Evolutionary conservation across 2,888 invertebrate species (phyloP).

Genomic region (Branchellion lobata): DNA sequence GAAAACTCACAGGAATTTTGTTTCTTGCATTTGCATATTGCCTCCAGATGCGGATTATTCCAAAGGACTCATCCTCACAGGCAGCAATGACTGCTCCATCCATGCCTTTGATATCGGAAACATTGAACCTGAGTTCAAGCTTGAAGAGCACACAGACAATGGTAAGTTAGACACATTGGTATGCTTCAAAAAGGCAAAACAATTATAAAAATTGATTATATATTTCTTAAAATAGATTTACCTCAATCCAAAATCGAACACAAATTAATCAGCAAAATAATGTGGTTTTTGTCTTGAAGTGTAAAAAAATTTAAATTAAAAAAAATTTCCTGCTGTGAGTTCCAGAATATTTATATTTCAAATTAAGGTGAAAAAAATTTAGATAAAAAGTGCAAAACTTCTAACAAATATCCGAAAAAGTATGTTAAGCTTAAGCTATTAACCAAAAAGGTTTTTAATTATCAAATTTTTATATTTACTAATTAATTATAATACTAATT

Average conservation of each 20-base stretch:
- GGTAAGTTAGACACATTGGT: no score
- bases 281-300: not conserved
- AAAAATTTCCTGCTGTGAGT: no score
- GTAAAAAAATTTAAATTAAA: not conserved
- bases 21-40: constrained; percentile 77
- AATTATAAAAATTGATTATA: not conserved
- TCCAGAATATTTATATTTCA: no score
- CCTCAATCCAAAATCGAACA: no score
- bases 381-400: no score
- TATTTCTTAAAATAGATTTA: not conserved
- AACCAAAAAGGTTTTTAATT: no score
- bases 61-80: constrained; percentile 79
- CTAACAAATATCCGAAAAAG: no score
- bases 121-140: constrained; percentile 69
- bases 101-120: constrained; percentile 76
- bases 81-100: constrained; percentile 83
- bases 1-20: constrained; percentile 80
- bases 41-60: constrained; percentile 73
- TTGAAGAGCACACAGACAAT: constrained; percentile 77
- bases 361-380: no score
- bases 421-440: no score
- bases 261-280: no score
- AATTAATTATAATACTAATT: no score
- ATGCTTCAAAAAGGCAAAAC: not conserved
- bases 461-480: no score